Evolutionary conservation across 2,888 invertebrate species (phyloP).

Genomic region (Liopterus haemorrhoidalis): DNA sequence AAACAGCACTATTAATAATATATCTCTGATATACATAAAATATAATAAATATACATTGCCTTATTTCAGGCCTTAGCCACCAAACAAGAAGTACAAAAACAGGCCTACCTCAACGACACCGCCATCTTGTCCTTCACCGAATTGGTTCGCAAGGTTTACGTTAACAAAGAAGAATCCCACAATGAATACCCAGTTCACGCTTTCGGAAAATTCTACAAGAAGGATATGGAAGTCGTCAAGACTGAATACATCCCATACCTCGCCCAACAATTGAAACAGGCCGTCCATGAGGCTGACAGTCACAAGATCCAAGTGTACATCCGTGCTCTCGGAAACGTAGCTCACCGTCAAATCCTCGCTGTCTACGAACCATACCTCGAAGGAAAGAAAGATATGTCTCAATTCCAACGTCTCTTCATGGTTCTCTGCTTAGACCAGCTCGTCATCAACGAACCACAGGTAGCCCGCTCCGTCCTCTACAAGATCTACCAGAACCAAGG

Average conservation of each 20-base stretch:
- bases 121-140: constrained; percentile 55
- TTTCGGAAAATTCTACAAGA: constrained; percentile 55
- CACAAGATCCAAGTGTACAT: constrained; percentile 56
- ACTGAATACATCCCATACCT: constrained; percentile 58
- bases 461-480: constrained; percentile 55
- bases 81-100: constrained; percentile 50
- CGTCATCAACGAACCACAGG: constrained; percentile 48
- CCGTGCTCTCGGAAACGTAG: constrained; percentile 60
- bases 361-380: constrained; percentile 64
- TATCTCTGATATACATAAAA: no score
- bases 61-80: constrained; percentile 55
- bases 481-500: constrained; percentile 61
- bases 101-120: constrained; percentile 51
- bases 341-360: constrained; percentile 54
- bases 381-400: constrained; percentile 51
- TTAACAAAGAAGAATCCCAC: constrained; percentile 53
- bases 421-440: constrained; percentile 53
- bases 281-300: constrained; percentile 51
- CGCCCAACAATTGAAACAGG: constrained; percentile 49
- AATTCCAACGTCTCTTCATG: constrained; percentile 60
- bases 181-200: constrained; percentile 59
- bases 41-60: no score
- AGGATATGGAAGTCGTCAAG: constrained; percentile 47
- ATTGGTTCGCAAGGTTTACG: constrained; percentile 56
- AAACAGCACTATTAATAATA: constrained; percentile 34